Base-by-base conservation (phyloP, 2,113 vertebrate genomes). In the Neogale vison region DNA sequence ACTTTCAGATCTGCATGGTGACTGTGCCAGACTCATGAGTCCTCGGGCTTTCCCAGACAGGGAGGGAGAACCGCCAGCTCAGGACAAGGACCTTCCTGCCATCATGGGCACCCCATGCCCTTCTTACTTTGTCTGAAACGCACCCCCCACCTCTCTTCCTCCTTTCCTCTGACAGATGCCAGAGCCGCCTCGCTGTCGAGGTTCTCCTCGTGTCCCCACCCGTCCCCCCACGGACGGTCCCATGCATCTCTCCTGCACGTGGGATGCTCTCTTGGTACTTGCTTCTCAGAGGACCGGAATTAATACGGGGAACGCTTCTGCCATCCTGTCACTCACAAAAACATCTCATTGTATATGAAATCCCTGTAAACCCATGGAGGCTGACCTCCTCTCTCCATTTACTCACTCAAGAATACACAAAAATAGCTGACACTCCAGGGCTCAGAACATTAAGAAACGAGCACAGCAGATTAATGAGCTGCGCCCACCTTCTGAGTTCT, bases 401-500 rank as follows among this genome's bases (percentile, higher is more conserved):
- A 15, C 61, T 79, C 95, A 24, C 45, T 97, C 63, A 95, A 88
- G 80, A 97, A 89, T 10, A 55, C 21, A 65, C 39, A 85, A 90
- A 59, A 82, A 92, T 79, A 95, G 59, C 7, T 61, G 91, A 17
- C 86, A 47, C 69, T 94, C 93, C 10, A 71, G 31, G 90, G 87
- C 87, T 50, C 65, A 42, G 83, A 57, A 4, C 26, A 42, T 14
- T 80, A 88, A 72, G 21, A 55, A 91, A 76, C 39, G 3, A 77
- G 12, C 42, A 77, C 39, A 21, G 14, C 86, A 31, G 36, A 89
- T 80, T 67, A 52, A 93, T 91, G 94, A 96, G 93, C 77, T 23
- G 9, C 17, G 82, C 1, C 36, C 90, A 3, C 92, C 85, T 92
- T 90, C 95, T 65, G 82, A 88, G 59, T 45, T 97, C 84, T 85